Percentiles rank a stretch among this genome's conserved stretches.
Evolutionary conservation across 2,113 vertebrate genomes (phyloP).

Genomic region (Pachyramphus minor): DNA sequence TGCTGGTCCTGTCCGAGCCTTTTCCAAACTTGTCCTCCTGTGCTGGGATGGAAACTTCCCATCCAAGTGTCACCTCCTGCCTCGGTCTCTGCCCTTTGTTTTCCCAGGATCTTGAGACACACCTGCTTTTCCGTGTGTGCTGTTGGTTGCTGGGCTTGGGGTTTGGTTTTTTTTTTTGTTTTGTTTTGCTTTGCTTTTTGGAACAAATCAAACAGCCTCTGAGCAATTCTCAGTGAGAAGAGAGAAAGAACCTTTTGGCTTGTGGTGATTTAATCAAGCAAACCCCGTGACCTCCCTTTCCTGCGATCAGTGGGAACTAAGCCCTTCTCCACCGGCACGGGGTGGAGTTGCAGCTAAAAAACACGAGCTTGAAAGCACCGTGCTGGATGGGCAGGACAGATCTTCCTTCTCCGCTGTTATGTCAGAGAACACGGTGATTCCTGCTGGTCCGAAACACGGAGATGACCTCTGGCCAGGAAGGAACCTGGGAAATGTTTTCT

Average conservation of each 20-base stretch:
- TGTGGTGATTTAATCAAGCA: constrained; percentile 41
- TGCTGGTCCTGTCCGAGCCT: neutral
- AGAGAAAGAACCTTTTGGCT: neutral
- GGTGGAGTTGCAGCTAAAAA: constrained; percentile 44
- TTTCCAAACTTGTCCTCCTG: neutral
- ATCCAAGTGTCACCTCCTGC: neutral
- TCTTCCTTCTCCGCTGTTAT: constrained; percentile 34
- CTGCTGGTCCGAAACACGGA: neutral
- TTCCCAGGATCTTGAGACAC: neutral
- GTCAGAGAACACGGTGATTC: constrained; percentile 40
- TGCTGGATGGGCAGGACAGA: constrained; percentile 10
- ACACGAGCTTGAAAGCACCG: neutral
- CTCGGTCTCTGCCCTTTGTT: neutral
- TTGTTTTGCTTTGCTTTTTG: neutral
- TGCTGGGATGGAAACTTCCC: neutral
- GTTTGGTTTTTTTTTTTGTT: neutral
- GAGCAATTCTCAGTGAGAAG: neutral
- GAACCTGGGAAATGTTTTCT: constrained; percentile 53
- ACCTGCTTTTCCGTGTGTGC: neutral
- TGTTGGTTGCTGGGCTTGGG: neutral
- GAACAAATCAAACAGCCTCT: neutral
- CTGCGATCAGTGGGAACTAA: constrained; percentile 22
- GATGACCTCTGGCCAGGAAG: constrained; percentile 43
- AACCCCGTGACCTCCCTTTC: constrained; percentile 61
- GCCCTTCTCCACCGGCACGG: neutral